Evolutionary conservation across 2,797 vertebrate species (phyloP).

Genomic region (Enteromius trimaculatus): DNA sequence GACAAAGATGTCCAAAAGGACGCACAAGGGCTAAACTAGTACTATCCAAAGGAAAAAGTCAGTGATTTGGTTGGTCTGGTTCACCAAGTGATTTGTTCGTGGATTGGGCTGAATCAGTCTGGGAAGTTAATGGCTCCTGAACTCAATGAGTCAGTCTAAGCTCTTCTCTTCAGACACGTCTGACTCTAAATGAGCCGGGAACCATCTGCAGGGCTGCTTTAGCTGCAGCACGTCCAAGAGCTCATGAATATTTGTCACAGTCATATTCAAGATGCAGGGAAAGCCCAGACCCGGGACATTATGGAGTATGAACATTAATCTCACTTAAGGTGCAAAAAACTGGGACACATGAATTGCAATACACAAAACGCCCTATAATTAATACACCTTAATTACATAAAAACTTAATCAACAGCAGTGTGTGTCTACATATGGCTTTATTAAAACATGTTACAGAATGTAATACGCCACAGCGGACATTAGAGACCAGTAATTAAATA

Average conservation of each 20-base stretch:
- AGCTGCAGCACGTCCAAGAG: background rate
- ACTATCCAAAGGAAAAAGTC: background rate
- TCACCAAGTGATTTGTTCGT: background rate
- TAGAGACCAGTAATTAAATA: background rate
- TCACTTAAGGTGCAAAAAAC: background rate
- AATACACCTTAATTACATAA: slow-evolving; percentile 8
- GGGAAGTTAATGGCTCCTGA: background rate
- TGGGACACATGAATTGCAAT: background rate
- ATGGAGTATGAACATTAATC: background rate
- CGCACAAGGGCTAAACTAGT: background rate
- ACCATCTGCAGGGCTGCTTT: background rate
- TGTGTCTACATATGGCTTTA: slow-evolving; percentile 25
- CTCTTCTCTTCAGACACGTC: background rate
- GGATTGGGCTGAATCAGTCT: background rate
- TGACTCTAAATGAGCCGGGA: background rate
- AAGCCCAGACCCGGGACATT: background rate
- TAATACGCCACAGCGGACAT: slow-evolving; percentile 8
- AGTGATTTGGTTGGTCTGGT: background rate
- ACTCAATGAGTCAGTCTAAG: background rate
- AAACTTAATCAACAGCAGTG: slow-evolving; percentile 1
- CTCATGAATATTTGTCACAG: background rate
- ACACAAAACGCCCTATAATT: background rate
- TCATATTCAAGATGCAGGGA: background rate
- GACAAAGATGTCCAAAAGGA: no score
- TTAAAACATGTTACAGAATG: slow-evolving; percentile 4